Evolutionary conservation across 2,797 vertebrate species (phyloP), one percentile per base, ranked within the genome.

Genomic region (Steatocranus sp.): DNA sequence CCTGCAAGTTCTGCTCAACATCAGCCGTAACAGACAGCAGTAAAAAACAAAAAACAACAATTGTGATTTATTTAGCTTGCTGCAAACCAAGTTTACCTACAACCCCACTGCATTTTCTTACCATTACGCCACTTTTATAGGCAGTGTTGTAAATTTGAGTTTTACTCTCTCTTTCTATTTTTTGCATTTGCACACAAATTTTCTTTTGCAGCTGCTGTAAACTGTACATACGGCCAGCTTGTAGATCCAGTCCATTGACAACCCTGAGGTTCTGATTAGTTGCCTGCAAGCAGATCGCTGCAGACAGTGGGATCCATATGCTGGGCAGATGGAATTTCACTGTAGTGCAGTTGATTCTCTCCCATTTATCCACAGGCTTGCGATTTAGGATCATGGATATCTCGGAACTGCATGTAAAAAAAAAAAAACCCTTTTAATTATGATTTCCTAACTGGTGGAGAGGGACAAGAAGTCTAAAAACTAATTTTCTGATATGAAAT

Each of bases 241-340:
- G 18, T 2, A 96, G 90, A 61, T 93, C 76, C n/a, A 93, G 32
- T 79, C 97, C 97, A 6, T 83, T 94, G 36, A 98, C 93, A 7
- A 94, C 1, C 4, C 11, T 0, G 0, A 1, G 0, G 0, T 0
- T 3, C 6, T 50, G 0, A 1, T 53, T 7, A 0, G 80, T 91
- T n/a, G n/a, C n/a, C n/a, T n/a, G n/a, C n/a, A n/a, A n/a, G 89
- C 98, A 99, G 79, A 6, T 0, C 1, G 97, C 7, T 1, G 0
- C 4, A 0, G 88, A 92, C 0, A 1, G 50, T 0, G 96, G 89
- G 18, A 1, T 50, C 20, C 0, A 54, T 20, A 98, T 91, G 27
- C 90, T 48, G 3, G 3, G 5, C 80, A 98, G 91, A 6, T 0
- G 83, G 73, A 98, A 94, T 3, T 34, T 85, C 50, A 80, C 80